Evolutionary conservation across 2,797 vertebrate species (phyloP).

Genomic region (Cyclopterus lumpus): DNA sequence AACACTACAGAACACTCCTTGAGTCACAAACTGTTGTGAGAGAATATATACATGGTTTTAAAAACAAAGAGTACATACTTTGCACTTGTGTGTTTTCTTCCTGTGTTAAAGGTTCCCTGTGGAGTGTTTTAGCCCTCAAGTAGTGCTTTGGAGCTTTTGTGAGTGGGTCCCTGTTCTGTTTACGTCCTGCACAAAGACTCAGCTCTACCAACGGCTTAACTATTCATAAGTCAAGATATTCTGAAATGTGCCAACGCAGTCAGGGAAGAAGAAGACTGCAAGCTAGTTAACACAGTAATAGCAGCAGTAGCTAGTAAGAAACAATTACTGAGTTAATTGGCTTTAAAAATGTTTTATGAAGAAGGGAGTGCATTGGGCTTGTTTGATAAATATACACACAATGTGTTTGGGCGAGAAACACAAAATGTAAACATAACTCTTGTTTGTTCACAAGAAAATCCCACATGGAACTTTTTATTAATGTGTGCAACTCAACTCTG

Average conservation of each 20-base stretch:
- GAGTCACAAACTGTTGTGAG: not conserved
- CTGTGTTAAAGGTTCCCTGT: constrained; percentile 9
- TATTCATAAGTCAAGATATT: not conserved
- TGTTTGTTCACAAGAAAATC: not conserved
- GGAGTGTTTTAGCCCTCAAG: not conserved
- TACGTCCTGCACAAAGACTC: not conserved
- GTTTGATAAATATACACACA: not conserved
- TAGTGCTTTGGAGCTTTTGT: not conserved
- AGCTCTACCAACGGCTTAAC: not conserved
- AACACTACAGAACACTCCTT: not conserved
- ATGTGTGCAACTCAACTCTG: constrained; percentile 6
- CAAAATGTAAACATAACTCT: not conserved
- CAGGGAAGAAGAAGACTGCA: not conserved
- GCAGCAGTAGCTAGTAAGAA: no score
- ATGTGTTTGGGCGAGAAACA: not conserved
- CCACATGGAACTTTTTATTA: constrained; percentile 2
- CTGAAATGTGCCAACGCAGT: not conserved
- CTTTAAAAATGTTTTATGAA: not conserved
- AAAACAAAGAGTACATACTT: not conserved
- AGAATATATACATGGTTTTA: constrained; percentile 1
- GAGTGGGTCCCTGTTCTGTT: not conserved
- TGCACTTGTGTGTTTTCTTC: constrained; percentile 11
- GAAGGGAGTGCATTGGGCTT: not conserved
- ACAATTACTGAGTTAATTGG: not conserved
- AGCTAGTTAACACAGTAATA: not conserved